Evolutionary conservation across 2,797 vertebrate species (phyloP).

Genomic region (Microctenopoma steveboyesi): DNA sequence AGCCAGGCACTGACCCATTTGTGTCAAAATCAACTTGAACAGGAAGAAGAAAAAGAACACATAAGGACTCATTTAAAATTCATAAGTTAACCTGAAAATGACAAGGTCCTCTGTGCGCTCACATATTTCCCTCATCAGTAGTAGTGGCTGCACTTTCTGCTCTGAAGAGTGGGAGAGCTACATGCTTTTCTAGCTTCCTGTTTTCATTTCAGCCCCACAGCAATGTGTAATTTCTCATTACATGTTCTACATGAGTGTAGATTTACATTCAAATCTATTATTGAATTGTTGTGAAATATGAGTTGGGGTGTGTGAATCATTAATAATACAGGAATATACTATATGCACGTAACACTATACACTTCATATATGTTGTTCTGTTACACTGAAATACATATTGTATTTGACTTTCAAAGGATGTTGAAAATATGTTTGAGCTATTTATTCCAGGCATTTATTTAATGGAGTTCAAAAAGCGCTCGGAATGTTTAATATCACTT

Average conservation of each 20-base stretch:
- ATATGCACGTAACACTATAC: not conserved
- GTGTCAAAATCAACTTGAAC: constrained; percentile 64
- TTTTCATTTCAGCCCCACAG: constrained; percentile 6
- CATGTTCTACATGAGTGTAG: not conserved
- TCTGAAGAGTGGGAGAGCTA: constrained; percentile 24
- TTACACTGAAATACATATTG: not conserved
- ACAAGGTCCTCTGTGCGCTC: constrained; percentile 49
- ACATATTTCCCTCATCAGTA: constrained; percentile 27
- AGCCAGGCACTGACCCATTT: constrained; percentile 69
- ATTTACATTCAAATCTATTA: constrained; percentile 11
- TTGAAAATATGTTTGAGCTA: constrained; percentile 3
- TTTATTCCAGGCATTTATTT: constrained; percentile 29
- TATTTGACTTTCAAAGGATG: constrained; percentile 15
- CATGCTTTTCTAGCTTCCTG: constrained; percentile 1
- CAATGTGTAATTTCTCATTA: not conserved
- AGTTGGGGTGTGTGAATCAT: not conserved
- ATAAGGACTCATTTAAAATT: constrained; percentile 67
- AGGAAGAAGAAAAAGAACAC: constrained; percentile 17
- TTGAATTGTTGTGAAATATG: constrained; percentile 6
- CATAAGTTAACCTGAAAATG: constrained; percentile 67
- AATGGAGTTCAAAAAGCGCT: constrained; percentile 25
- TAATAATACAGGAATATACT: constrained; percentile 8
- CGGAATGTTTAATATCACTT: constrained; percentile 30
- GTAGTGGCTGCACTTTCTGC: constrained; percentile 19
- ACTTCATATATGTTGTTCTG: not conserved